phyloP scores from a whole-genome alignment of 2,113 vertebrate species.

The Chionis minor region DNA sequence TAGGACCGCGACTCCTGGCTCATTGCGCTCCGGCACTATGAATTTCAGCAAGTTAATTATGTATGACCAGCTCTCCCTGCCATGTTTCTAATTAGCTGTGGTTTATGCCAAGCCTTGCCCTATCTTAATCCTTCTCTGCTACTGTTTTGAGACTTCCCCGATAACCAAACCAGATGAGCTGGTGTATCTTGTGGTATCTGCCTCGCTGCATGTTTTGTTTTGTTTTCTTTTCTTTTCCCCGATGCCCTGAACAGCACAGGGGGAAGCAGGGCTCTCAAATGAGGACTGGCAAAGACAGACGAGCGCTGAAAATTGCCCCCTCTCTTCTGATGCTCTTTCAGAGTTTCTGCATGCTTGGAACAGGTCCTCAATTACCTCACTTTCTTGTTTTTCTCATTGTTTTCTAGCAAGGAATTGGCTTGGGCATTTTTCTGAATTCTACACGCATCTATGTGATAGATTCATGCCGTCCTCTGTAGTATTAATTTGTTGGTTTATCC shows the following conservation, averaged over 20 bases:
- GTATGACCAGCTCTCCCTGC: not conserved
- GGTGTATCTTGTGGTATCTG: not conserved
- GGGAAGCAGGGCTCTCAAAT: accelerated
- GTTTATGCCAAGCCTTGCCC: not conserved
- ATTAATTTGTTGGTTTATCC: not conserved
- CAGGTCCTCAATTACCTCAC: not conserved
- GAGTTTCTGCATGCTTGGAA: not conserved
- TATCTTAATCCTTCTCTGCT: not conserved
- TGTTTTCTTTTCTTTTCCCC: not conserved
- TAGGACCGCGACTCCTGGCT: not conserved
- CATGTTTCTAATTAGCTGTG: not conserved
- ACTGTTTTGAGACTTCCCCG: not conserved
- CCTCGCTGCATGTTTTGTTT: accelerated
- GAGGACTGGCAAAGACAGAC: not conserved
- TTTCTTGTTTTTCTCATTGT: not conserved
- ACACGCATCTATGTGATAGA: accelerated
- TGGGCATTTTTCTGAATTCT: not conserved
- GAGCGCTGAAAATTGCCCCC: not conserved
- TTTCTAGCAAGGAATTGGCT: not conserved
- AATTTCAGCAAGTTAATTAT: not conserved
- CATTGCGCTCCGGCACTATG: accelerated
- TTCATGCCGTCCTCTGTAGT: not conserved
- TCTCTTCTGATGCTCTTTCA: not conserved
- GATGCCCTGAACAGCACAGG: not conserved
- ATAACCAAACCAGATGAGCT: not conserved